Evolutionary conservation across 1,140 invertebrate genomes (phyloP), one percentile per base, ranked within the genome.

Genomic region (Diprion similis): DNA sequence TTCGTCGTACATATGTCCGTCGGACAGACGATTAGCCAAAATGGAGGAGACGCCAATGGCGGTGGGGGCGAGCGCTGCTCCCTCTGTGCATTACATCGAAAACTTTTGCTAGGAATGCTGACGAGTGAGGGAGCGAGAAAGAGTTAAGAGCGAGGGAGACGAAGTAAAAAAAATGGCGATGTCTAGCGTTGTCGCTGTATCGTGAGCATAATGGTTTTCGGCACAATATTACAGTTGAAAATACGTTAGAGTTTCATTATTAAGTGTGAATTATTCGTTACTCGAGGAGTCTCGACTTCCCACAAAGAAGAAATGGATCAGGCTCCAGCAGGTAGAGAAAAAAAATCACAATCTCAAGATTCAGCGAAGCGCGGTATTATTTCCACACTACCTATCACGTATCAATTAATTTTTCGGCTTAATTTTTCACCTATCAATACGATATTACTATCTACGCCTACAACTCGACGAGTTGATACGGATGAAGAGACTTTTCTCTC

Each of bases 281-380:
- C 11, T 3, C 45, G 46, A 51, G n/a, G 68, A 11, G 48, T 64
- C 66, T 65, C 7, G 68, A 71, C 66, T 45, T 71, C 59, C 24
- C 73, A 71, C 75, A 19, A 71, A 18, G 11, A 68, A 68, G 24
- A 13, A 76, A 83, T 83, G 82, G 82, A 83, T 73, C 82, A 83
- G 68, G 82, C 81, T 65, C 82, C 82, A 45, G 74, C 81, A 83
- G 82, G 82, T 83, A 80, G 78, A 71, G 59, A 71, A 66, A 59
- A 48, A 74, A 69, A 71, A 24, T 75, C 72, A 46, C 64, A 46
- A 72, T 77, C 46, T 45, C 70, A 69, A 70, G 67, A 73, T 76
- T 24, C 66, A 70, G 70, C n/a, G 17, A 65, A 75, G 67, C 74
- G 79, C 78, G 75, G 66, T 76, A 15, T 37, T 37, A 37, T 19